Evolutionary conservation across 2,797 vertebrate species (phyloP), one percentile per base, ranked within the genome.

Genomic region (Acanthurus lineatus): DNA sequence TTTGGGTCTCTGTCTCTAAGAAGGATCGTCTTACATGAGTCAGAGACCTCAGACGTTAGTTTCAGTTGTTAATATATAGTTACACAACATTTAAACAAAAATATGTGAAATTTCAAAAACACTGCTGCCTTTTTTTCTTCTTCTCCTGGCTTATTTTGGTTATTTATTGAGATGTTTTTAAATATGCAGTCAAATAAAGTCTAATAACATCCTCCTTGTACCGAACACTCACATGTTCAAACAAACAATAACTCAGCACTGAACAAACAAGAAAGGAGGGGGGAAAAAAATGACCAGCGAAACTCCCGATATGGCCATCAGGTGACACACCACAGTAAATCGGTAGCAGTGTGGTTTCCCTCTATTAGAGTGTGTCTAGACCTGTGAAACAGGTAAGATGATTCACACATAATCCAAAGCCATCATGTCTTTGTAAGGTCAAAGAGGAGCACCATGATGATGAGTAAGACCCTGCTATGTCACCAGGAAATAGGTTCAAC

Each of bases 401-500:
- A 91, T 38, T 94, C 90, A 93, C 40, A 9, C 62, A 19, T 20
- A 1, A 6, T 19, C n/a, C 11, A 16, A 51, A 53, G 59, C n/a
- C 20, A 65, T 20, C 16, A 71, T 82, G 79, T 71, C 86, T 91
- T 54, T 69, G 66, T 87, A 81, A 69, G 82, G 84, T 68, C 85
- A 83, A 54, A 74, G 53, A 49, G 40, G 6, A 73, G 65, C 52
- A 38, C 28, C 0, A 14, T 15, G 54, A 81, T 88, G 54, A 79
- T 88, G 82, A 88, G 67, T 75, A 82, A 85, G 82, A 63, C 48
- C 15, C 51, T 48, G 53, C 73, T 73, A 59, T 79, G 83, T 94
- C 90, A 91, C 16, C 77, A 80, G 85, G 84, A 86, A 86, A 76
- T 62, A 28, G 73, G 49, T 9, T 25, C 19, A 61, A 11, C 49